These are phyloP conservation scores for Psittacula derbiana DNA, from an alignment of 2,797 vertebrate genomes.

Conservation along the genomic window DNA sequence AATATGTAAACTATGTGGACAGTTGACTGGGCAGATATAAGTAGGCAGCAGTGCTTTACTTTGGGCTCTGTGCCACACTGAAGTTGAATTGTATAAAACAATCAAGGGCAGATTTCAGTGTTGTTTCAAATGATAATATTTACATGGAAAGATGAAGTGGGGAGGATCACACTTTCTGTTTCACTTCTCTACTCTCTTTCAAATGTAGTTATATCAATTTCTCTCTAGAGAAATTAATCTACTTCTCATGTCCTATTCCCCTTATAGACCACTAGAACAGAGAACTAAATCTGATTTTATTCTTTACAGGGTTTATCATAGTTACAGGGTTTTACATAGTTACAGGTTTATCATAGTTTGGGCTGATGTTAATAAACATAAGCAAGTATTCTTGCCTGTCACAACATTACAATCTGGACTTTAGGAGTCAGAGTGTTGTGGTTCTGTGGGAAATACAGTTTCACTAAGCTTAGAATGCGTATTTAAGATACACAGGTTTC, in stretches of 20 bases:
- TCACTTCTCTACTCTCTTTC: neutral
- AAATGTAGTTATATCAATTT: neutral
- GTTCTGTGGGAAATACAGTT: neutral
- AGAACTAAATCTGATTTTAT: slow-evolving; percentile 27
- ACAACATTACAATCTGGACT: neutral
- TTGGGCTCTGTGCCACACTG: neutral
- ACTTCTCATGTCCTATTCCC: neutral
- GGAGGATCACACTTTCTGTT: neutral
- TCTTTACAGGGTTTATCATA: neutral
- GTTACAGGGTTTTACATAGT: neutral
- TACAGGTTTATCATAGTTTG: neutral
- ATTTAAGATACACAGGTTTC: neutral
- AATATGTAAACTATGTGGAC: slow-evolving; percentile 78
- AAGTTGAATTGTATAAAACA: neutral
- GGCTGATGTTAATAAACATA: neutral
- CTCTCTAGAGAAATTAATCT: neutral
- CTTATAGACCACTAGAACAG: neutral
- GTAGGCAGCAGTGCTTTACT: slow-evolving; percentile 14
- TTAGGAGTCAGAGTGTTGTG: neutral
- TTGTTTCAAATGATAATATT: neutral
- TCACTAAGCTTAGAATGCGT: neutral
- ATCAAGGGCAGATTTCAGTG: neutral
- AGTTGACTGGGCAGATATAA: slow-evolving; percentile 73
- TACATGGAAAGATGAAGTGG: neutral
- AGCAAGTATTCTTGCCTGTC: neutral